A percentile compares a stretch with the other conserved stretches of the same genome.
phyloP scores from a whole-genome alignment of 2,888 invertebrate species.

The Latrodectus hesperus region DNA sequence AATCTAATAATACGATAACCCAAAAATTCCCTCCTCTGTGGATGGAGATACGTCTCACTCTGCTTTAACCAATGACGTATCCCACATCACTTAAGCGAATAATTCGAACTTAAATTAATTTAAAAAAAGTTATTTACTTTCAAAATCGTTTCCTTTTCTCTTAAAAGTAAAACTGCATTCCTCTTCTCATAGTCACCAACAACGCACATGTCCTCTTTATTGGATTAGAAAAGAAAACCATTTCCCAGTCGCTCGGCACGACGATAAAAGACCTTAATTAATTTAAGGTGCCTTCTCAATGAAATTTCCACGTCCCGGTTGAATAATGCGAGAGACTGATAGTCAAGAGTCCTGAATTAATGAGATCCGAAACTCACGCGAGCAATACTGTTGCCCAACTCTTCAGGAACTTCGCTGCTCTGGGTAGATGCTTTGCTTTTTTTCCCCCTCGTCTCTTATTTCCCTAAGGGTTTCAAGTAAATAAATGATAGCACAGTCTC shows the following conservation, averaged over 20 bases:
- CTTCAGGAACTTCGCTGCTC: too few species aligned
- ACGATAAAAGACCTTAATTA: constrained; percentile 34
- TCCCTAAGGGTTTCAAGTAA: too few species aligned
- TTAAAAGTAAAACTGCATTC: neutral
- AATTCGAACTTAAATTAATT: too few species aligned
- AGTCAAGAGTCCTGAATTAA: neutral
- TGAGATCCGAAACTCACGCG: neutral
- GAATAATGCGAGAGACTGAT: neutral
- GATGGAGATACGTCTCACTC: neutral
- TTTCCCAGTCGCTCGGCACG: neutral
- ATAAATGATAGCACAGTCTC: too few species aligned
- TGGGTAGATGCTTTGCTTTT: too few species aligned
- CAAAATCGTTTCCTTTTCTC: neutral
- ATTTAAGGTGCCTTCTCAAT: neutral
- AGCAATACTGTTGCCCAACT: neutral
- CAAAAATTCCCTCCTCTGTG: neutral
- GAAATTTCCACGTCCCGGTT: neutral
- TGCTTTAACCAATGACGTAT: neutral
- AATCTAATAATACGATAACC: neutral
- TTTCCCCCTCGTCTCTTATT: too few species aligned
- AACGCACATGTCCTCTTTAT: neutral
- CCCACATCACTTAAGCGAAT: too few species aligned
- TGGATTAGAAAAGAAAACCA: constrained; percentile 19
- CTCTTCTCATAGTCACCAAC: neutral
- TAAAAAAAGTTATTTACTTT: too few species aligned